These are phyloP conservation scores for Drosophila incognita DNA, from an alignment of 2,888 invertebrate species.

Conservation along the genomic window DNA sequence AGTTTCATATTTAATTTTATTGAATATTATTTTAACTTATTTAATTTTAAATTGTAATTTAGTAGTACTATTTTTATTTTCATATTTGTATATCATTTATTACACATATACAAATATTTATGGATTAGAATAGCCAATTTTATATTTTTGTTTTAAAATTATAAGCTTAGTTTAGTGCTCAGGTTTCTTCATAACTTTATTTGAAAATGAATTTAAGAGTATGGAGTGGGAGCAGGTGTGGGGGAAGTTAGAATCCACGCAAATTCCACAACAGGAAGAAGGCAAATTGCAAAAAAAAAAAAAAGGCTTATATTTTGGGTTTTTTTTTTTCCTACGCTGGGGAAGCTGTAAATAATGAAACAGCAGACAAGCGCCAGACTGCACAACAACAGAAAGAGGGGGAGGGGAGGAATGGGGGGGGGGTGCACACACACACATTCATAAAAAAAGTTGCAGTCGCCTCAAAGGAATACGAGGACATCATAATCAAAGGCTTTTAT, in stretches of 20 bases:
- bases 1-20: no score
- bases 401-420: no score
- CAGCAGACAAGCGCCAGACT: conserved; percentile 76
- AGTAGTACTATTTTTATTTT: background rate
- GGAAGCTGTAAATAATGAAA: conserved; percentile 77
- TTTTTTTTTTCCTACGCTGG: conserved; percentile 16
- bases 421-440: background rate
- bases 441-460: conserved; percentile 21
- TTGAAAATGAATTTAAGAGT: conserved; percentile 47
- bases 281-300: conserved; percentile 18
- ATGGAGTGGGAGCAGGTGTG: background rate
- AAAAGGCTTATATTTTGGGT: no score
- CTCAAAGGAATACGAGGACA: conserved; percentile 65
- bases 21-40: background rate
- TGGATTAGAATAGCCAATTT: background rate
- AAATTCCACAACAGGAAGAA: background rate
- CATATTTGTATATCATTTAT: no score
- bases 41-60: background rate
- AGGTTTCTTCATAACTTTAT: background rate
- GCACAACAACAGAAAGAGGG: conserved; percentile 34
- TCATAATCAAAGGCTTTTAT: conserved; percentile 76
- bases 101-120: background rate
- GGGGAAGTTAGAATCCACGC: conserved; percentile 4
- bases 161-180: background rate
- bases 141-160: background rate